Evolutionary conservation across 2,888 invertebrate species (phyloP).

Genomic region (Drosophila trichaetosa): DNA sequence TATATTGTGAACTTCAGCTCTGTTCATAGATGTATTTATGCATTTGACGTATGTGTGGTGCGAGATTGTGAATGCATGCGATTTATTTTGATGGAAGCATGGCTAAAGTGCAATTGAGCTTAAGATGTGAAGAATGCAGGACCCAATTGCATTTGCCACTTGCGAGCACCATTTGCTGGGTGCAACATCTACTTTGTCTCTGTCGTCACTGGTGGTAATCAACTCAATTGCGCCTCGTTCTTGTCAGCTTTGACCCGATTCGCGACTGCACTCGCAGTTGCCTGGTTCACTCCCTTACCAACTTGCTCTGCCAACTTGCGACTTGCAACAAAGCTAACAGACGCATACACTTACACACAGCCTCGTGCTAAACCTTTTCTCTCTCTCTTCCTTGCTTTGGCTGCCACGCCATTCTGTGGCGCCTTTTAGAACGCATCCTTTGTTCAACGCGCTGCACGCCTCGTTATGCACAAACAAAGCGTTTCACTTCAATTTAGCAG

Average conservation of each 20-base stretch:
- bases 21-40: not conserved
- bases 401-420: slow-evolving; percentile 18
- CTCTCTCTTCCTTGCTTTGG: not conserved
- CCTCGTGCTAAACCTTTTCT: not conserved
- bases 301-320: slow-evolving; percentile 13
- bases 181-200: slow-evolving; percentile 46
- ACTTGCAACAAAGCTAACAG: slow-evolving; percentile 30
- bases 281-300: slow-evolving; percentile 6
- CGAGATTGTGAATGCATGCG: slow-evolving; percentile 14
- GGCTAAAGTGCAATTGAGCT: slow-evolving; percentile 43
- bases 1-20: not conserved
- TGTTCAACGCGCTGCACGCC: slow-evolving; percentile 69
- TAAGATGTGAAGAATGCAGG: slow-evolving; percentile 42
- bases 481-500: slow-evolving; percentile 72
- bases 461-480: slow-evolving; percentile 80
- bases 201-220: slow-evolving; percentile 63
- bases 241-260: slow-evolving; percentile 55
- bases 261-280: slow-evolving; percentile 36
- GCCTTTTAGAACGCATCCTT: slow-evolving; percentile 45
- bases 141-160: slow-evolving; percentile 53
- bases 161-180: slow-evolving; percentile 25
- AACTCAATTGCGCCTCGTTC: slow-evolving; percentile 65
- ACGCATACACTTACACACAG: slow-evolving; percentile 17
- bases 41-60: not conserved
- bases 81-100: slow-evolving; percentile 9